phyloP scores from a whole-genome alignment of 2,888 invertebrate species.

The Thymelicus lineola region DNA sequence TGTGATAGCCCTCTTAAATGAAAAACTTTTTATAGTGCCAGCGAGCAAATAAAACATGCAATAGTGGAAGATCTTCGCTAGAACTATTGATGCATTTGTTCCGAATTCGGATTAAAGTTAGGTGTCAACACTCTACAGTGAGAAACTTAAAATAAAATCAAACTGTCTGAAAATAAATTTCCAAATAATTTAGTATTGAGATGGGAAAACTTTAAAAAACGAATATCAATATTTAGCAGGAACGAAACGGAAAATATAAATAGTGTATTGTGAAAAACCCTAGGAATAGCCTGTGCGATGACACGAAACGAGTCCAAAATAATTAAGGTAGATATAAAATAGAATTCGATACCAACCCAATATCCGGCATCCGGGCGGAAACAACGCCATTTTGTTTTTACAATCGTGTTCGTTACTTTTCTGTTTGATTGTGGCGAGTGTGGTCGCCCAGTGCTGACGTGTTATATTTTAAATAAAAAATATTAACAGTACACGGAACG shows the following conservation, averaged over 20 bases:
- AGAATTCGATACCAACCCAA: conserved; percentile 71
- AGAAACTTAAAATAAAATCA: too few relatives aligned
- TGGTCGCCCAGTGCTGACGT: conserved; percentile 17
- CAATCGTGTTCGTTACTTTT: conserved; percentile 42
- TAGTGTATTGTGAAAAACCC: conserved; percentile 24
- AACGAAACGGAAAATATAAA: neutral
- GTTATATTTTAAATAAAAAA: conserved; percentile 16
- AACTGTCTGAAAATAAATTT: too few relatives aligned
- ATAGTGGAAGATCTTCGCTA: too few relatives aligned
- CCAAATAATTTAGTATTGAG: neutral
- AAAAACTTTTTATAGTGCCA: neutral
- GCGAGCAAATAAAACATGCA: neutral
- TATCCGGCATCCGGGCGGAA: conserved; percentile 65
- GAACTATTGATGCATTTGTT: too few relatives aligned
- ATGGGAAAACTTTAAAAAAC: neutral
- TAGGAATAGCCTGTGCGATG: conserved; percentile 54
- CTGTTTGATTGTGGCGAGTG: conserved; percentile 40
- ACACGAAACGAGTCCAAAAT: conserved; percentile 67
- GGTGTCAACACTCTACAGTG: too few relatives aligned
- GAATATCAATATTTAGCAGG: neutral
- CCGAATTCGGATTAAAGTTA: too few relatives aligned
- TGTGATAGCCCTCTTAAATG: too few relatives aligned
- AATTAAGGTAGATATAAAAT: conserved; percentile 80
- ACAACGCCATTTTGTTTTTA: conserved; percentile 64
- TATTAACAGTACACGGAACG: neutral